Conservation (phyloP, 2,797 vertebrate species). For the Chloroceryle amazona region DNA sequence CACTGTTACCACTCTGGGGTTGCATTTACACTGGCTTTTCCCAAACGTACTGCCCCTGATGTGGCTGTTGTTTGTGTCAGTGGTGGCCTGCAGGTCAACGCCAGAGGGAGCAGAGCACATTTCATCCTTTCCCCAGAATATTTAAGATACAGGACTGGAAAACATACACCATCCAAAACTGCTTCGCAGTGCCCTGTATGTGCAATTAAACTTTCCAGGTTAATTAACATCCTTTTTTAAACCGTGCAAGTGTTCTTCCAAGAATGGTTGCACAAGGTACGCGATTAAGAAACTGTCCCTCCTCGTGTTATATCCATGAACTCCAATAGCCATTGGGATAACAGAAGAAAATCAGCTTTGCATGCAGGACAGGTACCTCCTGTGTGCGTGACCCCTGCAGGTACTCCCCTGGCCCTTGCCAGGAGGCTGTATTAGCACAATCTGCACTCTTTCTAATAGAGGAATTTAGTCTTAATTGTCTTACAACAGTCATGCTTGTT, state of each 20-base stretch:
- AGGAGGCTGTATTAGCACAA: not conserved
- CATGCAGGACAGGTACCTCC: not conserved
- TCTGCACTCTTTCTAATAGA: not conserved
- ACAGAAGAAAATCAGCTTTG: not conserved
- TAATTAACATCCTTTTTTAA: not conserved
- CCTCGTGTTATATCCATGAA: not conserved
- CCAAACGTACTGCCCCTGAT: not conserved
- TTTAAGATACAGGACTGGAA: not conserved
- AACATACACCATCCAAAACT: not conserved
- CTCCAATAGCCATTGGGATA: not conserved
- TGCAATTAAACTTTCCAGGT: not conserved
- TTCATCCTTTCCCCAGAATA: not conserved
- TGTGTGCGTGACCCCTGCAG: rapidly evolving
- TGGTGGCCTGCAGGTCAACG: not conserved
- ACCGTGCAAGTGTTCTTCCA: not conserved
- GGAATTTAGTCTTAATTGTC: not conserved
- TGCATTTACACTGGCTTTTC: not conserved
- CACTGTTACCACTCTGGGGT: not conserved
- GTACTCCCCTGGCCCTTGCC: not conserved
- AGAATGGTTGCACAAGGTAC: not conserved
- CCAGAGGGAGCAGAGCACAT: not conserved
- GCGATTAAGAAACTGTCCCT: not conserved
- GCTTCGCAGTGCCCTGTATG: not conserved
- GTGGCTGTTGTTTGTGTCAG: not conserved
- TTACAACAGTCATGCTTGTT: not conserved